Evolutionary conservation across 2,113 vertebrate genomes (phyloP).

Genomic region (Piaya cayana): DNA sequence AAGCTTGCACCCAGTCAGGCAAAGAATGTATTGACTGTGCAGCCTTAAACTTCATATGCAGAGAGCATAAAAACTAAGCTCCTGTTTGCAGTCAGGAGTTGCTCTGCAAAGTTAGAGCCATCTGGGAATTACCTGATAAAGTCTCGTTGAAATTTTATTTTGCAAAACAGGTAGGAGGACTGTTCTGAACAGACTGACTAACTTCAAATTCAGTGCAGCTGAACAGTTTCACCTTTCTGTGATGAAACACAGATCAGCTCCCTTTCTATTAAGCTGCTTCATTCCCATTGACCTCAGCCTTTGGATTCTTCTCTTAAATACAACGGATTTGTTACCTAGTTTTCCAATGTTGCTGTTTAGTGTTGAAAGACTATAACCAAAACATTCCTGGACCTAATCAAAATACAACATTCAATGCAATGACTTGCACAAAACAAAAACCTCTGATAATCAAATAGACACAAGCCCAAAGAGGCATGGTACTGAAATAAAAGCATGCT

Average conservation of each 20-base stretch:
- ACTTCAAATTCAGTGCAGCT: neutral
- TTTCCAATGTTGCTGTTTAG: neutral
- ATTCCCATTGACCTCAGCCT: neutral
- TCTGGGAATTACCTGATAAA: neutral
- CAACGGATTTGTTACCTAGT: neutral
- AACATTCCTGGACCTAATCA: neutral
- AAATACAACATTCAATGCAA: neutral
- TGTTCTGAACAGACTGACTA: neutral
- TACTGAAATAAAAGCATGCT: neutral
- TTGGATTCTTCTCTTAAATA: neutral
- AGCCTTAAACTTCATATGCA: neutral
- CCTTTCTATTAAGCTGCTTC: neutral
- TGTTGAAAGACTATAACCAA: neutral
- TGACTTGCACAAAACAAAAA: neutral
- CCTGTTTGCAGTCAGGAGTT: neutral
- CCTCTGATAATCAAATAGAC: neutral
- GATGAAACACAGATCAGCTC: neutral
- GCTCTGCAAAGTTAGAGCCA: neutral
- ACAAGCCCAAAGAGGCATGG: neutral
- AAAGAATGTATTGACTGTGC: neutral
- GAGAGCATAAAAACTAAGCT: neutral
- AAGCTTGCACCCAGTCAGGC: neutral
- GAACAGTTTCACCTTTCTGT: neutral
- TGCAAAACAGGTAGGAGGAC: neutral
- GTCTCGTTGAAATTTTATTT: neutral